Percentiles rank a stretch among this genome's conserved stretches.
phyloP scores from a whole-genome alignment of 1,140 invertebrate species.

The Hormaphis cornu region DNA sequence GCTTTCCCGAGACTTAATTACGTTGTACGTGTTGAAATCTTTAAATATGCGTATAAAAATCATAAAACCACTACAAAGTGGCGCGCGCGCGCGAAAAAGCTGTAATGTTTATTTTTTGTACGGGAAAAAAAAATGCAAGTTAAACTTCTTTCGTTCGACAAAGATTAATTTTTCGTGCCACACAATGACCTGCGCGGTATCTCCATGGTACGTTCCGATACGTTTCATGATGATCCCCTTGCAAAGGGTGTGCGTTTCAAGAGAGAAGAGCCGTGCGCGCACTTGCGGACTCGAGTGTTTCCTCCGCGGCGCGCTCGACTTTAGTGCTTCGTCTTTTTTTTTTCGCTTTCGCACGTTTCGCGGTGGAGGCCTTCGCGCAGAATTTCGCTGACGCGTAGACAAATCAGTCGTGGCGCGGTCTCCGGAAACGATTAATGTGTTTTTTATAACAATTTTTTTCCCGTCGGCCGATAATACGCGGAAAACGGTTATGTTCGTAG shows the following conservation, averaged over 20 bases:
- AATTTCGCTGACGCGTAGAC: slow-evolving; percentile 17
- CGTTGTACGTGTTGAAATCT: too few species aligned
- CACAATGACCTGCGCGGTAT: too few species aligned
- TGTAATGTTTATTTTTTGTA: too few species aligned
- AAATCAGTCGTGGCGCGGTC: background rate
- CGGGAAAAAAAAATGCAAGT: too few species aligned
- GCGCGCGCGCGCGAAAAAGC: too few species aligned
- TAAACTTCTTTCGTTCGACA: too few species aligned
- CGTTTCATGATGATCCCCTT: background rate
- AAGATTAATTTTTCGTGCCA: too few species aligned
- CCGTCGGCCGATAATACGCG: background rate
- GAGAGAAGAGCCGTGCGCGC: background rate
- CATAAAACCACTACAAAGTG: too few species aligned
- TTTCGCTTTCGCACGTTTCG: slow-evolving; percentile 22
- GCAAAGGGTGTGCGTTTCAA: background rate
- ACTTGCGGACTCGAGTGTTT: slow-evolving; percentile 5
- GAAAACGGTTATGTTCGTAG: background rate
- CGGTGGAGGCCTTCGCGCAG: background rate
- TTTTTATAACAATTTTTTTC: background rate
- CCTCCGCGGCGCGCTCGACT: background rate
- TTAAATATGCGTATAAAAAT: too few species aligned
- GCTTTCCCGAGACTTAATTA: too few species aligned
- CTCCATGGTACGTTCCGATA: too few species aligned
- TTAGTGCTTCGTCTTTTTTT: slow-evolving; percentile 12
- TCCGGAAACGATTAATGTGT: background rate